phyloP scores from a whole-genome alignment of 1,140 invertebrate genomes.

The Diachasma alloeum region DNA sequence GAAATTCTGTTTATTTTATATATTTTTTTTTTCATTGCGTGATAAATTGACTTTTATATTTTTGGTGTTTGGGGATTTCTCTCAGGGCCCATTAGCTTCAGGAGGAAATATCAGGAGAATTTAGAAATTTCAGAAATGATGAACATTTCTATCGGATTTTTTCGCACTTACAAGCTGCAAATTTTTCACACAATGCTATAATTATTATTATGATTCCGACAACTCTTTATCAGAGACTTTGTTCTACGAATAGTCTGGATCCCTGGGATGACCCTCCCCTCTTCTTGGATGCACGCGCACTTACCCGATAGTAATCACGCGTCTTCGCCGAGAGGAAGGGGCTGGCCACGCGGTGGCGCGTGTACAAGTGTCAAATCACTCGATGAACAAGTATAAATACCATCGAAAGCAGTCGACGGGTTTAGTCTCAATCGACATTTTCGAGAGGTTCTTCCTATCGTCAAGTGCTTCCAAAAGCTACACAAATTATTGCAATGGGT shows the following conservation, averaged over 20 bases:
- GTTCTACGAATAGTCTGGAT: background rate
- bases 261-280: background rate
- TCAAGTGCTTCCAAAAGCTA: background rate
- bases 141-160: too few relatives aligned
- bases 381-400: slow-evolving; percentile 17
- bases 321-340: background rate
- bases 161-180: too few relatives aligned
- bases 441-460: background rate
- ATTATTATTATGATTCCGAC: background rate
- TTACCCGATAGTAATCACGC: background rate
- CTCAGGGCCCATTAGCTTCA: too few relatives aligned
- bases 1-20: too few relatives aligned
- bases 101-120: too few relatives aligned
- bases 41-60: too few relatives aligned
- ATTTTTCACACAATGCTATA: too few relatives aligned
- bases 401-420: background rate
- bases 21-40: too few relatives aligned
- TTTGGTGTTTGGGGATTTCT: too few relatives aligned
- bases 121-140: too few relatives aligned
- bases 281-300: slow-evolving; percentile 6
- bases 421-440: slow-evolving; percentile 12
- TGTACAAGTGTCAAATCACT: background rate
- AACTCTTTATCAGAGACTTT: background rate
- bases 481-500: background rate
- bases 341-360: slow-evolving; percentile 17